Conservation (phyloP, 2,113 vertebrate species). For the Monarcha castaneiventris region DNA sequence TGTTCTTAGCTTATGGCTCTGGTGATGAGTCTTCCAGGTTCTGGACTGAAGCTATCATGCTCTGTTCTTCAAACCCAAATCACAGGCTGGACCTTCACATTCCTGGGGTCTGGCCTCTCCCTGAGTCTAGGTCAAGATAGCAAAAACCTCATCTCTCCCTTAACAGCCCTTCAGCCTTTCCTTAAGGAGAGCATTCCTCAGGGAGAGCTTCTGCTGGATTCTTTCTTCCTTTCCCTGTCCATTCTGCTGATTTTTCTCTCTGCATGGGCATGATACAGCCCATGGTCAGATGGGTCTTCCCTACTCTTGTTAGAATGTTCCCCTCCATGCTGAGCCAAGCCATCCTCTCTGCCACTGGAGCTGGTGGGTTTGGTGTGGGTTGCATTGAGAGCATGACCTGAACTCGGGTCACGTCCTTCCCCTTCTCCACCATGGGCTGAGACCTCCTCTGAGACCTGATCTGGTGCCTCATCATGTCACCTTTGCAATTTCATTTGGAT, state of each 20-base stretch:
- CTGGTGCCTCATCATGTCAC: neutral
- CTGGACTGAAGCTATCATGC: neutral
- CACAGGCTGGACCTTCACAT: neutral
- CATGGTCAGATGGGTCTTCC: neutral
- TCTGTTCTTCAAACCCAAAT: neutral
- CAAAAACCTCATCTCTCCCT: neutral
- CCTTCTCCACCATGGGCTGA: neutral
- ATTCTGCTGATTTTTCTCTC: neutral
- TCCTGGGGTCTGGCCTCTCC: neutral
- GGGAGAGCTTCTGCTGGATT: neutral
- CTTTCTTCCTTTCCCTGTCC: neutral
- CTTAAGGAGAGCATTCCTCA: neutral
- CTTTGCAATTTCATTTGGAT: neutral
- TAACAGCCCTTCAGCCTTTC: neutral
- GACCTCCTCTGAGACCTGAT: neutral
- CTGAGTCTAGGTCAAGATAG: neutral
- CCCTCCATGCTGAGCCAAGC: neutral
- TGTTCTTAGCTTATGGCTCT: neutral
- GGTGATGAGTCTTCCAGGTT: neutral
- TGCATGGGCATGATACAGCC: rapidly evolving
- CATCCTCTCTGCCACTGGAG: neutral
- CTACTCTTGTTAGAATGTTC: neutral
- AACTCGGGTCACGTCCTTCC: neutral
- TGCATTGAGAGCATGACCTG: neutral
- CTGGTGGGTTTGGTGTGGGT: neutral